Evolutionary conservation across 2,888 invertebrate genomes (phyloP), one percentile per base, ranked within the genome.

Genomic region (Panzeria rudis): DNA sequence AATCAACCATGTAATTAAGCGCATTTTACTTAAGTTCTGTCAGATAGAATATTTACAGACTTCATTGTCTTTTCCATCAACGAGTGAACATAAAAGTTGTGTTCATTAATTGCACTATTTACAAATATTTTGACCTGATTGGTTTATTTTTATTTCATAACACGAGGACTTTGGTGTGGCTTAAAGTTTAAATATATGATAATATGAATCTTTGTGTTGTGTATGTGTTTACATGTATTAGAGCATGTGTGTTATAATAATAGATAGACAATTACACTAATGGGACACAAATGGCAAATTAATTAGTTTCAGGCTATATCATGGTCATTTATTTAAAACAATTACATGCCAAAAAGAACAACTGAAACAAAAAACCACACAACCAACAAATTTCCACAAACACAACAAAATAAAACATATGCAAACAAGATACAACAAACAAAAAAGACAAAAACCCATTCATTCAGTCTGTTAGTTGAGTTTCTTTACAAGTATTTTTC

Each of bases 281-380:
- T 86, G 81, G 86, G 86, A 86, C 86, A 86, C 86, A 86, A 86
- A 85, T 85, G 86, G 83, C 84, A 84, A 86, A 86, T 86, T 86
- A 84, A 86, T 86, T 86, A 86, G 84, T 84, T 79, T 59, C 77
- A 86, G 80, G 83, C 83, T 68, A 83, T 85, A 82, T 79, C 82
- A 78, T 82, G 85, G 85, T 82, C 85, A 85, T 81, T 85, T 84
- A 68, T 83, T 71, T 64, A 11, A 83, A 76, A 83, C 82, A 83
- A 83, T 83, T 72, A 72, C 76, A 83, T 71, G 82, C 76, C 71
- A 77, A 76, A 72, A 76, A 20, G 25, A 75, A 69, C 62, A 78
- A 72, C 50, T 68, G 11, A 11, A 66, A 64, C 72, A 68, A 17
- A n/a, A 44, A 38, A 35, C 7, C 56, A 62, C 25, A 54, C 47